Percentiles rank a stretch among this genome's conserved stretches.
phyloP scores from a whole-genome alignment of 2,113 vertebrate genomes.

The Cercopithecus mona region DNA sequence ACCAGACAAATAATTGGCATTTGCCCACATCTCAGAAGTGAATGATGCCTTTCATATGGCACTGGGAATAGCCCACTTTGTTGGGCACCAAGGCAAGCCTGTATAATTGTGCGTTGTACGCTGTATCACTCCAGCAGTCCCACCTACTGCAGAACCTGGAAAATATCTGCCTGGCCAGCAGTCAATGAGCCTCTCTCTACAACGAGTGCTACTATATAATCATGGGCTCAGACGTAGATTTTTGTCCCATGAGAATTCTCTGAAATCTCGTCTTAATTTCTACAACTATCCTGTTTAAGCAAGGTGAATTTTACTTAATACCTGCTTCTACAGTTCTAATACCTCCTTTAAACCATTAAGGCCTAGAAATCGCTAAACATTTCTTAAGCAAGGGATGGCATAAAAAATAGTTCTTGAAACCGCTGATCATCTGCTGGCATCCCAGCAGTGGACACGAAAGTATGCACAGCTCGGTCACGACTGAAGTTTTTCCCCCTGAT shows the following conservation, averaged over 20 bases:
- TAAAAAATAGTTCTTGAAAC: background rate
- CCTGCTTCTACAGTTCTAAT: constrained; percentile 33
- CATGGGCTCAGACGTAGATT: background rate
- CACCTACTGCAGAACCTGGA: background rate
- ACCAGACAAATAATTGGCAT: background rate
- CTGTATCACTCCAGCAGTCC: background rate
- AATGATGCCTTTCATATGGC: background rate
- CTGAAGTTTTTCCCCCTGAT: background rate
- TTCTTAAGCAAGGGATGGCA: background rate
- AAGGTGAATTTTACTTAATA: constrained; percentile 3
- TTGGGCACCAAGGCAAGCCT: background rate
- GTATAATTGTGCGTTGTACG: background rate
- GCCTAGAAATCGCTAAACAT: background rate
- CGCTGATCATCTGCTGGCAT: background rate
- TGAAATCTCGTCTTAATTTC: constrained; percentile 47
- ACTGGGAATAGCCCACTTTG: background rate
- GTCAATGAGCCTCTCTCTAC: background rate
- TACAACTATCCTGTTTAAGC: constrained; percentile 2
- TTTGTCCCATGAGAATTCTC: background rate
- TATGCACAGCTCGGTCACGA: fast-evolving
- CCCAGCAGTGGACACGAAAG: background rate
- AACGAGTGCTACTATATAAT: background rate
- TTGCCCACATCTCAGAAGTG: background rate
- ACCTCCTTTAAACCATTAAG: background rate
- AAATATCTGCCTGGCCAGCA: background rate